phyloP scores from a whole-genome alignment of 2,113 vertebrate genomes.

The Malurus elegans region DNA sequence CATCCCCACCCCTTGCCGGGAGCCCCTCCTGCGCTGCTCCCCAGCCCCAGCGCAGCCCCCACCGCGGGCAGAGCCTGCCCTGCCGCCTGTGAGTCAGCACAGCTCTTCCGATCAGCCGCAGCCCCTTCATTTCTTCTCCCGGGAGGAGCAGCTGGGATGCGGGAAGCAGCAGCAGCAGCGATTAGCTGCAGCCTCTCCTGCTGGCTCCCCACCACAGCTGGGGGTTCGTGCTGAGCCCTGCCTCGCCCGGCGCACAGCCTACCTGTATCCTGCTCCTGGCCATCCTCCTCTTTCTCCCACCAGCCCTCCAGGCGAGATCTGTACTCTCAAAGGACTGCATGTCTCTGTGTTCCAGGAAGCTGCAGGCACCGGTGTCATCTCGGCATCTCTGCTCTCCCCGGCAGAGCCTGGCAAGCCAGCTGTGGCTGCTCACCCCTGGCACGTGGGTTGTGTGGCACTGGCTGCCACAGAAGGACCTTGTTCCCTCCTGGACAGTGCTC shows the following conservation, averaged over 20 bases:
- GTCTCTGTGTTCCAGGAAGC: neutral
- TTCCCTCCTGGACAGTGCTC: neutral
- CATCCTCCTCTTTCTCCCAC: neutral
- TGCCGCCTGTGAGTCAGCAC: slow-evolving; percentile 76
- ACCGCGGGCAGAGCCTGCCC: neutral
- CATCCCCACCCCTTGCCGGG: slow-evolving; percentile 18
- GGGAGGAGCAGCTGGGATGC: neutral
- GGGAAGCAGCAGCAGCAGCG: neutral
- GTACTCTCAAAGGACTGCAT: neutral
- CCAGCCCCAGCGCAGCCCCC: neutral
- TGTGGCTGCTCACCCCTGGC: neutral
- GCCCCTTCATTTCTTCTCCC: neutral
- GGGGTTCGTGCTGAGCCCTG: neutral
- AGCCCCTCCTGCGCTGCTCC: neutral
- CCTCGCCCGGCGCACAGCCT: neutral
- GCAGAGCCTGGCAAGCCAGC: neutral
- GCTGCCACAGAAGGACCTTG: neutral
- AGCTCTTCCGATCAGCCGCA: slow-evolving; percentile 23
- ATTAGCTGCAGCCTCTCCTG: neutral
- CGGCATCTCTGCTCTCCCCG: neutral
- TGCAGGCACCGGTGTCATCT: neutral
- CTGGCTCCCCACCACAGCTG: neutral
- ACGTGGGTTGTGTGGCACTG: neutral
- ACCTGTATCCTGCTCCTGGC: neutral
- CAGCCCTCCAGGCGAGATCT: neutral